Evolutionary conservation across 2,113 vertebrate genomes (phyloP).

Genomic region (Prionailurus viverrinus): DNA sequence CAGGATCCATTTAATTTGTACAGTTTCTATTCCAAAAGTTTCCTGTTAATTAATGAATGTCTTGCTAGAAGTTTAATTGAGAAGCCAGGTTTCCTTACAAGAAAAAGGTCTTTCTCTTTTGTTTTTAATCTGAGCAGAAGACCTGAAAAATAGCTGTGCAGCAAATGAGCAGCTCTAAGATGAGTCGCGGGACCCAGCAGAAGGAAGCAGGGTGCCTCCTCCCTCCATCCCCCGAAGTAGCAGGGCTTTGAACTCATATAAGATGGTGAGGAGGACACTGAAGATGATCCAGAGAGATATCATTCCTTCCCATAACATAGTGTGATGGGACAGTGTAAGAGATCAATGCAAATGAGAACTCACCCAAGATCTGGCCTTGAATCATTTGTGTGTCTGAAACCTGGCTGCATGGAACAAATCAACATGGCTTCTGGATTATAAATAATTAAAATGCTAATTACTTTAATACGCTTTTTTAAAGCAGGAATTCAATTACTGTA

Average conservation of each 20-base stretch:
- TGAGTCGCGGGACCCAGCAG: background rate
- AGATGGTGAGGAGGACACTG: background rate
- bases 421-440: background rate
- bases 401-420: background rate
- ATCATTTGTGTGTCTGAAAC: background rate
- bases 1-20: slow-evolving; percentile 29
- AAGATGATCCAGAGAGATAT: background rate
- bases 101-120: slow-evolving; percentile 41
- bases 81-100: slow-evolving; percentile 44
- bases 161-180: background rate
- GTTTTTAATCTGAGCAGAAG: slow-evolving; percentile 47
- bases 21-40: slow-evolving; percentile 43
- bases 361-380: background rate
- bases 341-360: background rate
- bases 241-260: background rate
- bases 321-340: background rate
- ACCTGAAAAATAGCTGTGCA: background rate
- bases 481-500: background rate
- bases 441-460: background rate
- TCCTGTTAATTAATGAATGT: slow-evolving; percentile 67
- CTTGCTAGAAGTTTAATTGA: slow-evolving; percentile 52
- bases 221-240: background rate
- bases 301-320: background rate
- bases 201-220: background rate
- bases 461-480: background rate